Evolutionary conservation across 2,113 vertebrate species (phyloP).

Genomic region (Cariama cristata): DNA sequence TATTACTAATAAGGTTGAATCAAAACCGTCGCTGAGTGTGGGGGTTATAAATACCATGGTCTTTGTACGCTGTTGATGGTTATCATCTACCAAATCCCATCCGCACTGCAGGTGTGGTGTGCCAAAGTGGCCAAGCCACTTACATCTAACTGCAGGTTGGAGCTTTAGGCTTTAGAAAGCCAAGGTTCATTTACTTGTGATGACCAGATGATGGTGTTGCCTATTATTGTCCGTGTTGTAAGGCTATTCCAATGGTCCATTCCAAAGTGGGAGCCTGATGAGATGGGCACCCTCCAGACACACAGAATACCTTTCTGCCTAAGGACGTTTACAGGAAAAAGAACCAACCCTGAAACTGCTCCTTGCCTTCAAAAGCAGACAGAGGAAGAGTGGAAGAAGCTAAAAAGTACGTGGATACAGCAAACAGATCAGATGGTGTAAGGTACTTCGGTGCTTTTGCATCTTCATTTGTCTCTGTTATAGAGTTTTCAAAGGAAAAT

Average conservation of each 20-base stretch:
- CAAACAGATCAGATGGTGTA: neutral
- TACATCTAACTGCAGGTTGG: neutral
- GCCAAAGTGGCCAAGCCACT: neutral
- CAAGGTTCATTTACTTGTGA: neutral
- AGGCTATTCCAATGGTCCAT: neutral
- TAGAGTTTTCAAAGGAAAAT: neutral
- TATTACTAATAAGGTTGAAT: neutral
- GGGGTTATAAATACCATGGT: neutral
- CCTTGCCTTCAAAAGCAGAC: neutral
- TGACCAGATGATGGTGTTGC: neutral
- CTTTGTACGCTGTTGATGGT: neutral
- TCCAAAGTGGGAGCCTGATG: neutral
- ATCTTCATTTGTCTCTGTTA: neutral
- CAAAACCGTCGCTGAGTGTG: neutral
- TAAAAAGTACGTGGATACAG: neutral
- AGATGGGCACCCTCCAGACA: neutral
- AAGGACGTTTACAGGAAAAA: neutral
- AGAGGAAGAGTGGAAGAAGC: neutral
- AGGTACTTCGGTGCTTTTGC: neutral
- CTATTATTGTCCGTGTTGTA: neutral
- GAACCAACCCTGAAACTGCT: neutral
- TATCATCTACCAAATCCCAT: neutral
- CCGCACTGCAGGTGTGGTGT: neutral
- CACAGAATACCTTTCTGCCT: neutral
- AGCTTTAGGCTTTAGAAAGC: neutral